phyloP scores from a whole-genome alignment of 2,888 invertebrate genomes.

The Ophioninae sp. region DNA sequence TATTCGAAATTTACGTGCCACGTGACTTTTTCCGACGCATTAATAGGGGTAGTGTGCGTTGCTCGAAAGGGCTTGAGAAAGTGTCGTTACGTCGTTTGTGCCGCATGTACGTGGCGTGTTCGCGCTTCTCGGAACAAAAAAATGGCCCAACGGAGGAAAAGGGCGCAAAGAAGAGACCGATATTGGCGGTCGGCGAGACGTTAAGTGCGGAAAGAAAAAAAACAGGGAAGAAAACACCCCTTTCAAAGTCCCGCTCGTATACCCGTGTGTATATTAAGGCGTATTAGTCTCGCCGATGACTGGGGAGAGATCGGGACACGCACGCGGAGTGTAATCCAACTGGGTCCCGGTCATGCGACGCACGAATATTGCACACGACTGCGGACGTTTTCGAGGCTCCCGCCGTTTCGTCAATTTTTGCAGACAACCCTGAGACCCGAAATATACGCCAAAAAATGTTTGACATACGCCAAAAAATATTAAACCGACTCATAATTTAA shows the following conservation, averaged over 20 bases:
- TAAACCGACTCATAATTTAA: neutral
- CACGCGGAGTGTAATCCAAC: constrained; percentile 56
- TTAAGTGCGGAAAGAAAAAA: constrained; percentile 31
- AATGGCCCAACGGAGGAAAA: constrained; percentile 37
- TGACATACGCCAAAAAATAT: neutral
- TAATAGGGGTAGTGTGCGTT: neutral
- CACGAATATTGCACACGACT: constrained; percentile 58
- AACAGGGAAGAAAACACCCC: neutral
- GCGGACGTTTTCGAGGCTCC: constrained; percentile 41
- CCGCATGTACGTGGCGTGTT: constrained; percentile 1
- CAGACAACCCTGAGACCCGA: neutral
- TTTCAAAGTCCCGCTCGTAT: neutral
- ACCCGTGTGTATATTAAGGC: neutral
- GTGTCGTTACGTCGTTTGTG: constrained; percentile 16
- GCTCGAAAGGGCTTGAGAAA: constrained; percentile 25
- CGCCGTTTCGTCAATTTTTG: neutral
- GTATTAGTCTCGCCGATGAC: constrained; percentile 51
- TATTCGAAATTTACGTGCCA: constrained; percentile 29
- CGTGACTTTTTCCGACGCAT: constrained; percentile 7
- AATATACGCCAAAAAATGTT: neutral
- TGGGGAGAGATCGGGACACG: constrained; percentile 52
- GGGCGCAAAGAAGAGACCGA: constrained; percentile 31
- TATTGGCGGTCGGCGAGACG: constrained; percentile 41
- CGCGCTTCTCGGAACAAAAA: constrained; percentile 36
- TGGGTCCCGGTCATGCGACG: constrained; percentile 59